phyloP scores from a whole-genome alignment of 2,888 invertebrate genomes.

The Chrysina gloriosa region DNA sequence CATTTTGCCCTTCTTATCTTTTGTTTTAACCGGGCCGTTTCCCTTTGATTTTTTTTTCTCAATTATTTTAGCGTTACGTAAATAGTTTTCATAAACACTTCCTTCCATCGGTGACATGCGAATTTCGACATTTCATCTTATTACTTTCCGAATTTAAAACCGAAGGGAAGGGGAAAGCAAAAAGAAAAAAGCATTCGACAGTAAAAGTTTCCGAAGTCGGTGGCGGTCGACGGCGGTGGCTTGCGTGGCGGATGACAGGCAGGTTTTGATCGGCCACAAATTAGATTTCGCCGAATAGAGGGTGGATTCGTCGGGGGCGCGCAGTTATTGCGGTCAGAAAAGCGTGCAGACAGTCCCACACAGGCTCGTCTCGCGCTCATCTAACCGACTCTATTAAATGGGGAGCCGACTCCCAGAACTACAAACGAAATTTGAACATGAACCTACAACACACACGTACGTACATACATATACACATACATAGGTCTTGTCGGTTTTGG shows the following conservation, averaged over 20 bases:
- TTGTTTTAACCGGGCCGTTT: too few species aligned
- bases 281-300: conserved; percentile 56
- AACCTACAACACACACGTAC: not conserved
- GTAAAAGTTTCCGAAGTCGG: too few species aligned
- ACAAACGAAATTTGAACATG: not conserved
- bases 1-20: too few species aligned
- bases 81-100: too few species aligned
- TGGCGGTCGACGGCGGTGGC: conserved; percentile 29
- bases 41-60: too few species aligned
- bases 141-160: too few species aligned
- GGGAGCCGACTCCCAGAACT: not conserved
- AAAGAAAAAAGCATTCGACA: too few species aligned
- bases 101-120: too few species aligned
- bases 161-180: too few species aligned
- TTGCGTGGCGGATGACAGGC: conserved; percentile 59
- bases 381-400: conserved; percentile 53
- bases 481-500: not conserved
- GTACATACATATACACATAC: not conserved
- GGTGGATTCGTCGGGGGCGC: conserved; percentile 44
- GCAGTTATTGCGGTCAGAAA: conserved; percentile 52
- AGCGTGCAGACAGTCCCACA: conserved; percentile 50
- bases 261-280: conserved; percentile 60
- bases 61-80: too few species aligned
- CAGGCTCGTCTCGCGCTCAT: conserved; percentile 48
- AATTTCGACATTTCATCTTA: too few species aligned